Percentiles rank a stretch among this genome's conserved stretches.
Conservation (phyloP, 2,797 vertebrate species). For the Pristis pectinata region DNA sequence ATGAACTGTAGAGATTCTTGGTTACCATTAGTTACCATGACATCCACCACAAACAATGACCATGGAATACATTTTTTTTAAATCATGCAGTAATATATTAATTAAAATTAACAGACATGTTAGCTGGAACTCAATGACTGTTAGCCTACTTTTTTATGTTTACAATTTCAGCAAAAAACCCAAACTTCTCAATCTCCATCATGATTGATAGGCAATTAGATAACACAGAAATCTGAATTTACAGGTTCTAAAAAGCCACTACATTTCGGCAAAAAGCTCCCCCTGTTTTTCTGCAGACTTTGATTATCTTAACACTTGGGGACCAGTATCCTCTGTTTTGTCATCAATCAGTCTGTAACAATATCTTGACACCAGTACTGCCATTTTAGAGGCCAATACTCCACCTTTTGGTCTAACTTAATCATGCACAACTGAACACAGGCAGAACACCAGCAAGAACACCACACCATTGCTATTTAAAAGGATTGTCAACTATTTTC, state of each 20-base stretch:
- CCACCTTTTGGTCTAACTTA: too few species aligned
- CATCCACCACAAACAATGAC: background rate
- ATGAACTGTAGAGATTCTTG: background rate
- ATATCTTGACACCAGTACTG: too few species aligned
- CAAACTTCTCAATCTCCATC: background rate
- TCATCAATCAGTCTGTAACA: too few species aligned
- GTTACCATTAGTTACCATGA: background rate
- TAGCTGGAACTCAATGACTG: background rate
- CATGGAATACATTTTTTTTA: background rate
- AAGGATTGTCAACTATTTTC: too few species aligned
- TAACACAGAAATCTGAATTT: background rate
- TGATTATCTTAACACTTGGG: background rate
- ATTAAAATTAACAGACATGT: background rate
- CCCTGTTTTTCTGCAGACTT: background rate
- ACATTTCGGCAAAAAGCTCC: background rate
- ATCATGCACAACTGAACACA: too few species aligned
- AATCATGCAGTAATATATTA: background rate
- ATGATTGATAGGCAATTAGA: background rate
- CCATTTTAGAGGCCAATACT: too few species aligned
- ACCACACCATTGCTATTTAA: too few species aligned
- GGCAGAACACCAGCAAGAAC: too few species aligned
- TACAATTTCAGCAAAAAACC: background rate
- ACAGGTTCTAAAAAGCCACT: background rate
- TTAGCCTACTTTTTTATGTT: background rate
- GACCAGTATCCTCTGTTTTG: background rate